phyloP scores from a whole-genome alignment of 2,113 vertebrate genomes.

The Misgurnus mizolepis region DNA sequence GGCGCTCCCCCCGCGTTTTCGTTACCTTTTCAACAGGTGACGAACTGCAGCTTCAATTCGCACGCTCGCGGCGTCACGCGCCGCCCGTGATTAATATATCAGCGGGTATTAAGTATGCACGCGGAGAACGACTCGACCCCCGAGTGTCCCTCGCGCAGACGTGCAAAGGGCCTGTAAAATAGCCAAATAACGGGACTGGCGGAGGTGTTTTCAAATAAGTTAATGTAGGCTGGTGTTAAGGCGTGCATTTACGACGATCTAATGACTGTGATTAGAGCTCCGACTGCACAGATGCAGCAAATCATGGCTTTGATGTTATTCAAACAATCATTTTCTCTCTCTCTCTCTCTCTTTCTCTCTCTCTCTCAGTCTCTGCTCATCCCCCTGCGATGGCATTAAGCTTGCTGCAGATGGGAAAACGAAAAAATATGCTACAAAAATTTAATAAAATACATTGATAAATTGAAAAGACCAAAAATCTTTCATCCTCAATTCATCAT shows the following conservation, averaged over 20 bases:
- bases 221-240: background rate
- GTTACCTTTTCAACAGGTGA: constrained; percentile 42
- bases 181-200: constrained; percentile 1
- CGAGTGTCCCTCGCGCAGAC: constrained; percentile 27
- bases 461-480: background rate
- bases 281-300: constrained; percentile 25
- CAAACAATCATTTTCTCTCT: constrained; percentile 49
- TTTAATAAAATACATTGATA: background rate
- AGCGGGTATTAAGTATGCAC: constrained; percentile 15
- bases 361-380: constrained; percentile 1
- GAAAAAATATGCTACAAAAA: background rate
- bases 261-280: constrained; percentile 16
- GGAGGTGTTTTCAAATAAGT: constrained; percentile 29
- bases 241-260: constrained; percentile 5
- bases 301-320: constrained; percentile 19
- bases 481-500: background rate
- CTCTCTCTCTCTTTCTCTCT: constrained; percentile 48
- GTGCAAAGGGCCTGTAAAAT: constrained; percentile 7
- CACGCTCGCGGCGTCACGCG: constrained; percentile 7
- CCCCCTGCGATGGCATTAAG: background rate
- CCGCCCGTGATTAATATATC: constrained; percentile 21
- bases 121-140: constrained; percentile 27
- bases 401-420: constrained; percentile 1
- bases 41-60: constrained; percentile 39
- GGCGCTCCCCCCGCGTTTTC: background rate